These are phyloP conservation scores for Typhlichthys subterraneus DNA, from an alignment of 2,797 vertebrate genomes.

Conservation along the genomic window DNA sequence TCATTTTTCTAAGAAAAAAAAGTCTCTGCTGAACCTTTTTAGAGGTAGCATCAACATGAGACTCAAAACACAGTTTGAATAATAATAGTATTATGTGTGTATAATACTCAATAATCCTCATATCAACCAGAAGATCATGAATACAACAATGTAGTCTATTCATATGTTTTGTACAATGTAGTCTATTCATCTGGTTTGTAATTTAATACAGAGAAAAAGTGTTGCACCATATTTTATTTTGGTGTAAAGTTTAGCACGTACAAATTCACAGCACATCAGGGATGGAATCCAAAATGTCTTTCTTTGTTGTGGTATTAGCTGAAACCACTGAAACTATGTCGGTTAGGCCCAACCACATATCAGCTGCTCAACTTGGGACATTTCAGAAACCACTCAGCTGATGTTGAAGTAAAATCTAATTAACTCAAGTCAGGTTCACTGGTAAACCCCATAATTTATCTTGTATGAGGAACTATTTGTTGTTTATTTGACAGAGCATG, in stretches of 20 bases:
- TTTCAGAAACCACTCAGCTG: too few species aligned
- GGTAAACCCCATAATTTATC: too few species aligned
- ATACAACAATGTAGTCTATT: not conserved
- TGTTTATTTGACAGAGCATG: too few species aligned
- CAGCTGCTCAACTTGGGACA: conserved; percentile 38
- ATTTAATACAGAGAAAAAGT: not conserved
- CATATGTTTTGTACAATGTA: not conserved
- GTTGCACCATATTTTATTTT: not conserved
- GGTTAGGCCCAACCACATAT: conserved; percentile 32
- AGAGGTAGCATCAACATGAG: too few species aligned
- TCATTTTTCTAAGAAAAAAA: too few species aligned
- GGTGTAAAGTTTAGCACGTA: not conserved
- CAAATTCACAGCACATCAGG: not conserved
- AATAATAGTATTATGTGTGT: not conserved
- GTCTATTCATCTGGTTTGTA: not conserved
- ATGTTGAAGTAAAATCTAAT: too few species aligned
- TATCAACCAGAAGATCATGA: not conserved
- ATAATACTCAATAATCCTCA: not conserved
- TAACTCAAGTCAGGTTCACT: too few species aligned
- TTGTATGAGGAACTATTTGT: too few species aligned
- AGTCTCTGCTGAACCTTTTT: too few species aligned
- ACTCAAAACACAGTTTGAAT: conserved; percentile 5
- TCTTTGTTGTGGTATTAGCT: conserved; percentile 63
- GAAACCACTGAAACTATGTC: conserved; percentile 66
- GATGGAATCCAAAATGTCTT: not conserved